Conservation (phyloP, 2,113 vertebrate species). For the Syngnathoides biaculeatus region DNA sequence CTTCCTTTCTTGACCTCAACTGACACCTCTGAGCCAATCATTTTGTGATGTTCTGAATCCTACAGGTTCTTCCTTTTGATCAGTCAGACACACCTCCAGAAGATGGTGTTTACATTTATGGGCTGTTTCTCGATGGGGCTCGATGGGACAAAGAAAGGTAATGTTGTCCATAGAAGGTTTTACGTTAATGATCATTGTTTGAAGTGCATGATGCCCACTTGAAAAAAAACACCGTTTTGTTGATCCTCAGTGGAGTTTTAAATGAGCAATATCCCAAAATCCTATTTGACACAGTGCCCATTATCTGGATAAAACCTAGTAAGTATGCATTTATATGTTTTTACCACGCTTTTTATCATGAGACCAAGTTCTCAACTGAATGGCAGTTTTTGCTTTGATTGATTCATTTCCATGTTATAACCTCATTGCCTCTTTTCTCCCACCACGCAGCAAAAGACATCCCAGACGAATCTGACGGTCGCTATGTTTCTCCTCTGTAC, state of each 20-base stretch:
- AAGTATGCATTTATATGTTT: slow-evolving; percentile 46
- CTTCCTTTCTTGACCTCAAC: not conserved
- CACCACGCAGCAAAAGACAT: slow-evolving; percentile 43
- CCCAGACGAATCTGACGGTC: slow-evolving; percentile 44
- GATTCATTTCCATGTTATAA: not conserved
- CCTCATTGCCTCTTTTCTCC: not conserved
- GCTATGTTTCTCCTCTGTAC: slow-evolving; percentile 87
- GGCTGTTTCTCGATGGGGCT: slow-evolving; percentile 91
- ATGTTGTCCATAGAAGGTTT: not conserved
- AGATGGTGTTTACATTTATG: slow-evolving; percentile 87
- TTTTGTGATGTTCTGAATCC: slow-evolving; percentile 2
- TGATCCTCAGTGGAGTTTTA: slow-evolving; percentile 78
- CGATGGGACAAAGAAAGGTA: slow-evolving; percentile 86
- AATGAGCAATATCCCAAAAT: slow-evolving; percentile 85
- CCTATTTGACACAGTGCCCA: slow-evolving; percentile 87
- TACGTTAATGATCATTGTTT: not conserved
- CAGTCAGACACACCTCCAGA: slow-evolving; percentile 75
- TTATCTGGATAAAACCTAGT: slow-evolving; percentile 97
- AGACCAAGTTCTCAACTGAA: not conserved
- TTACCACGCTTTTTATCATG: not conserved
- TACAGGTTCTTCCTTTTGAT: slow-evolving; percentile 56
- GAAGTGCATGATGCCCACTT: not conserved
- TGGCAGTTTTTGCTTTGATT: not conserved
- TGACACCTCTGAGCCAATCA: not conserved
- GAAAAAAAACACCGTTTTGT: not conserved